A percentile compares a stretch with the other conserved stretches of the same genome.
Evolutionary conservation across 2,888 invertebrate species (phyloP).

Genomic region (Zygaena filipendulae): DNA sequence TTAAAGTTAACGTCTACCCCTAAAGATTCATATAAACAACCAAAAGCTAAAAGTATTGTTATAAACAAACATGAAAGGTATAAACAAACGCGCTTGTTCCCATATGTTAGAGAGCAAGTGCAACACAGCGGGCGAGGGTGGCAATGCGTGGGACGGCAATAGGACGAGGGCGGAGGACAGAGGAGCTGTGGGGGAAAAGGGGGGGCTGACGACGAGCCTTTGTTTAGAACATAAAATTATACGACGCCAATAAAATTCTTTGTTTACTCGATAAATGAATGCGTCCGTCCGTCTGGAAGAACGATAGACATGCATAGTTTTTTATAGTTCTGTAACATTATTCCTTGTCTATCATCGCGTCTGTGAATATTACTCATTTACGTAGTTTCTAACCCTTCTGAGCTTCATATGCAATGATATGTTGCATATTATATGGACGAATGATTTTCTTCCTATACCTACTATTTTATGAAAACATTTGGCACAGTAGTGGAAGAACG

Average conservation of each 20-base stretch:
- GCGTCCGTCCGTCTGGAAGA: conserved; percentile 38
- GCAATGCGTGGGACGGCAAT: conserved; percentile 1
- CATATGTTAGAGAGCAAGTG: conserved; percentile 54
- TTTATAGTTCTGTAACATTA: no score
- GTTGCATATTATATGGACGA: no score
- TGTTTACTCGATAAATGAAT: conserved; percentile 60
- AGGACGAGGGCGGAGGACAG: no score
- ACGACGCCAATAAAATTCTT: conserved; percentile 64
- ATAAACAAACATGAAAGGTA: conserved; percentile 49
- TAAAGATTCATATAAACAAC: conserved; percentile 33
- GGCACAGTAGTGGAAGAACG: no score
- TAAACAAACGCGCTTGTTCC: conserved; percentile 56
- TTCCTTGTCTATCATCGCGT: no score
- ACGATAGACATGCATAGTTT: no score
- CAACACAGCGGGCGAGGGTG: conserved; percentile 39
- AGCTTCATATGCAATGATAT: no score
- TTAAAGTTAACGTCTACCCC: no score
- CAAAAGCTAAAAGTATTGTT: conserved; percentile 32
- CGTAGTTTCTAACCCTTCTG: no score
- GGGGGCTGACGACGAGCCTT: conserved; percentile 42
- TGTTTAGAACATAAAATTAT: conserved; percentile 67
- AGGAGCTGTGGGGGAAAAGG: conserved; percentile 16
- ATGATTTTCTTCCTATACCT: no score
- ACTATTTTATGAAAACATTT: no score
- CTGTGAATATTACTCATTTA: no score